These are phyloP conservation scores for Amiota mariae DNA, from an alignment of 2,888 invertebrate species.

Conservation along the genomic window DNA sequence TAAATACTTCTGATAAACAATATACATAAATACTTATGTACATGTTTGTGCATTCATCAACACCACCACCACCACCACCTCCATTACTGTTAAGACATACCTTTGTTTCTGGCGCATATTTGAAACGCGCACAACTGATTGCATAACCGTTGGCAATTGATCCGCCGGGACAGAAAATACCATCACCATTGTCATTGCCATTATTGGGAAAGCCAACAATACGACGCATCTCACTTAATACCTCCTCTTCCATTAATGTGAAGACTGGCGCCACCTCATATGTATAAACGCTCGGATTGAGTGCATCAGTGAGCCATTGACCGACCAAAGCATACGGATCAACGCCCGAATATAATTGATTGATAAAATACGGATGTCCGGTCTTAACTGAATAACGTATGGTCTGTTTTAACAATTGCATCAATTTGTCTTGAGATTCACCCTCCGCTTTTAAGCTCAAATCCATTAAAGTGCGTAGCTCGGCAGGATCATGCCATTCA, in stretches of 20 bases:
- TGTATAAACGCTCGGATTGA: slow-evolving; percentile 91
- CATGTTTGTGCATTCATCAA: neutral
- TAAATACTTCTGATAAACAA: neutral
- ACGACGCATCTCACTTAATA: slow-evolving; percentile 84
- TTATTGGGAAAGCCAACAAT: slow-evolving; percentile 84
- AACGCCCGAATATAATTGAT: slow-evolving; percentile 88
- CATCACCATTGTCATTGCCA: slow-evolving; percentile 80
- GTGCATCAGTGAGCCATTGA: slow-evolving; percentile 88
- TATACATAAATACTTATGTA: neutral
- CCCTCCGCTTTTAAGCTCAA: slow-evolving; percentile 78
- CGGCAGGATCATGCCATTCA: slow-evolving; percentile 86
- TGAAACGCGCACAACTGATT: slow-evolving; percentile 87
- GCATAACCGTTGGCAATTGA: slow-evolving; percentile 93
- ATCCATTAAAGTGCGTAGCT: slow-evolving; percentile 80
- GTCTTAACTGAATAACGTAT: slow-evolving; percentile 92
- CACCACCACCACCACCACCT: too few species aligned
- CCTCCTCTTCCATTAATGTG: slow-evolving; percentile 88
- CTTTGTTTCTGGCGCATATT: slow-evolving; percentile 83
- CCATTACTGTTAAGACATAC: slow-evolving; percentile 69
- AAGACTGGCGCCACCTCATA: slow-evolving; percentile 93
- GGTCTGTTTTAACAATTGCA: slow-evolving; percentile 80
- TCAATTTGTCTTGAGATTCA: slow-evolving; percentile 80
- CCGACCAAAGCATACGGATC: slow-evolving; percentile 89
- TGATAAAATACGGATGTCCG: slow-evolving; percentile 91
- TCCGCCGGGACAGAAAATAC: slow-evolving; percentile 92